Base-by-base conservation (phyloP, 2,113 vertebrate species). In the Myotis lucifugus region DNA sequence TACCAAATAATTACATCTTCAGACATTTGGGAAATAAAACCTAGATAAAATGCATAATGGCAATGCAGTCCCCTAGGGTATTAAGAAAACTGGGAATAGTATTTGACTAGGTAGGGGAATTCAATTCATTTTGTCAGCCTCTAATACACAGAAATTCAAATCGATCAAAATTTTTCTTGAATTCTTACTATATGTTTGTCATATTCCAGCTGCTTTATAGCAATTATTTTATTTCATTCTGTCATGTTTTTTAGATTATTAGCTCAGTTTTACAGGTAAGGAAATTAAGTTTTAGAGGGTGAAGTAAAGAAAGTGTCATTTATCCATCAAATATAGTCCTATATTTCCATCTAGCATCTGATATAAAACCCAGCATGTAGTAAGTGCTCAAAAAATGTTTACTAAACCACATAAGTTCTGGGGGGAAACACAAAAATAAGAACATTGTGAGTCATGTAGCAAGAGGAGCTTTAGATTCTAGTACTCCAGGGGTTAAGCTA, bases 161-260 rank as follows among this genome's bases (percentile, higher is more conserved):
- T 0, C 72, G 34, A 83, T 94, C 21, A 87, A 95, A 93, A 92
- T 19, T 76, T 81, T 83, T 87, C 66, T 73, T 72, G 27, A 88
- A 14, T 25, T 95, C 34, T 86, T 73, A 77, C 48, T 78, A 81
- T 56, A 52, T 50, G 21, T 89, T 77, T 25, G 17, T 59, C 48
- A 69, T 64, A 59, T 67, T 7, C 4, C 25, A 11, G 21, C 42
- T 81, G n/a, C 19, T 95, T 78, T 50, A 32, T 66, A 86, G 21
- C 29, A 79, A 90, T 76, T 88, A 86, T 73, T 88, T 88, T 76
- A 88, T 81, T 92, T 78, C 88, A 85, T 54, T 54, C 64, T 32
- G 3, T 21, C 61, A 32, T 48, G 12, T 76, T 86, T 88, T 82
- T 77, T 83, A 74, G 64, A 83, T 90, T 66, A 82, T 74, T 66